A percentile compares a stretch with the other conserved stretches of the same genome.
These are phyloP conservation scores for Tetraodon nigroviridis DNA, from an alignment of 2,113 vertebrate species.

Conservation along the genomic window DNA sequence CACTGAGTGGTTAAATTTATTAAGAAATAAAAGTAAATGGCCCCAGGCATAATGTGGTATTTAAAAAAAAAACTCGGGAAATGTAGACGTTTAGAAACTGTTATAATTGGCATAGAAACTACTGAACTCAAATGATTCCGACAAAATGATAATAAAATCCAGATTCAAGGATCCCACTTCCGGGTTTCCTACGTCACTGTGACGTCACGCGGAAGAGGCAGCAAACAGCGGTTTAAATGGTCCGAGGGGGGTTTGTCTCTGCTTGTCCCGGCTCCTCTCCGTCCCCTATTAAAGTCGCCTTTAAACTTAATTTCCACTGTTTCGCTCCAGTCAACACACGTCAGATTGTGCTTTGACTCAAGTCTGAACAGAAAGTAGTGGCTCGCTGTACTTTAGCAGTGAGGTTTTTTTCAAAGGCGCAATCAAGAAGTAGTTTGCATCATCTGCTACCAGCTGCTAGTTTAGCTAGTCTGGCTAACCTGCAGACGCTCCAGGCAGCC, in stretches of 20 bases:
- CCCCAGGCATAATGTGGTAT: neutral
- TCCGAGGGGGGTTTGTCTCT: too few species aligned
- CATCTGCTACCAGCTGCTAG: slow-evolving; percentile 44
- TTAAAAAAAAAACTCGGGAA: too few species aligned
- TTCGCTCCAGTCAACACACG: neutral
- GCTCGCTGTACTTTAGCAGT: neutral
- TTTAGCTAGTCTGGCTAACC: slow-evolving; percentile 21
- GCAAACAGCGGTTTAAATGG: neutral
- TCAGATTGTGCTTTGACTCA: neutral
- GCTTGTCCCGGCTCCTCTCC: too few species aligned
- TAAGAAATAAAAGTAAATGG: neutral
- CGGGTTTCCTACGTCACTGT: slow-evolving; percentile 17
- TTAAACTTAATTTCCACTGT: too few species aligned
- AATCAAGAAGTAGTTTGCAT: neutral
- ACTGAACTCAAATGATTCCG: too few species aligned
- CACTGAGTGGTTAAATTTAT: neutral
- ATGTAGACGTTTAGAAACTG: too few species aligned
- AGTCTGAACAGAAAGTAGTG: neutral
- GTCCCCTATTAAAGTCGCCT: too few species aligned
- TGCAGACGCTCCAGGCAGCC: neutral
- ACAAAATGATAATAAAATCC: too few species aligned
- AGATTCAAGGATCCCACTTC: too few species aligned
- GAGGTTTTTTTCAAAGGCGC: neutral
- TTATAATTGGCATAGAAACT: too few species aligned
- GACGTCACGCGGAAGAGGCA: slow-evolving; percentile 15